Base-by-base conservation (phyloP, 2,888 invertebrate genomes). In the Campaea margaritaria region DNA sequence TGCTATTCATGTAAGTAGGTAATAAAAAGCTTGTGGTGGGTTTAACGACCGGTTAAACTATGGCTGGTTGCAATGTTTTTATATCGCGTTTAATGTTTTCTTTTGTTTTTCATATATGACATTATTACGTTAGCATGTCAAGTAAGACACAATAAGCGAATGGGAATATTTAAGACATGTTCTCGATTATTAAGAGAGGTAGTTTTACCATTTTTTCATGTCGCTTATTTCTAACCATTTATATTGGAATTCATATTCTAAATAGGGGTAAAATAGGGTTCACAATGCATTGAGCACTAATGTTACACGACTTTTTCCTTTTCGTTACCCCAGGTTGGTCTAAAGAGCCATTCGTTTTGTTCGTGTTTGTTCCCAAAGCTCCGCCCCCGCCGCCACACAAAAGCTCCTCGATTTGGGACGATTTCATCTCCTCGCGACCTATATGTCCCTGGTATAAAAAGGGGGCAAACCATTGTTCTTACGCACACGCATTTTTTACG, bases 401-500 rank as follows among this genome's bases (percentile, higher is more conserved):
- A 75, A 77, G 78, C 79, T 81, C 78, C 76, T 64, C 68, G 65
- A 75, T 78, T 78, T 81, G 74, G 75, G 76, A 82, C 76, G 67
- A 73, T 72, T 72, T 67, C 70, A 86, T 78, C 93, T 92, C 90
- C 77, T 74, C 65, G 60, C 74, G 54, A 72, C 78, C 82, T 78
- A 88, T 93, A 88, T 78, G 76, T 67, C 74, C 92, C 93, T 93
- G 86, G 91, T 93, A 91, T 76, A 87, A 92, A 93, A 93, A 92
- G 93, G 92, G 93, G 91, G 91, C 93, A 93, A 85, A 83, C 89
- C 90, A 93, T 93, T 93, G 93, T 93, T 93, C 89, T 89, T 88
- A 93, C 93, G 91, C 91, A 93, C 91, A 93, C 93, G 91, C 91
- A 90, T 83, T 90, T 88, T 89, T 87, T 87, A 73, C 66, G 65